Evolutionary conservation across 2,113 vertebrate species (phyloP), one percentile per base, ranked within the genome.

Genomic region (Lipotes vexillifer): DNA sequence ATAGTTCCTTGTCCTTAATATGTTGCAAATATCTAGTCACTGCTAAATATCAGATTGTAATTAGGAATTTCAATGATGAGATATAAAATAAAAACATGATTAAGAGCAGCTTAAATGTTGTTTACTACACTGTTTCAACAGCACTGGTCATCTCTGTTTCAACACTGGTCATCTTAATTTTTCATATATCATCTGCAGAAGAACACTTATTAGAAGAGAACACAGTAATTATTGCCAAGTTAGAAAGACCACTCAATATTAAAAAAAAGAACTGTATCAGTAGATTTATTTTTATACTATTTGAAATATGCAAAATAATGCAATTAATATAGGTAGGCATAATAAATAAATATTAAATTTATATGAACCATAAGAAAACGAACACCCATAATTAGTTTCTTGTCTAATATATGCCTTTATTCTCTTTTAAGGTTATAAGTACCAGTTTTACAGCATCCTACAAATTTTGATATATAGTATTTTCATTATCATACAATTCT

Each of bases 151-250:
- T 52, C 52, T 21, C 41, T 0, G 0, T 61, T 92, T 92, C 72
- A 92, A 77, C 31, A 80, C 33, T 68, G 65, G 87, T 15, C 83
- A 92, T 44, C 27, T 97, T 98, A 97, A 90, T 71, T 46, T 93
- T 97, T 0, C 0, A 72, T 44, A 38, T 21, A 4, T 83, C 81
- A 92, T 93, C 94, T 96, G 89, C 57, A 84, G 77, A 92, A 68
- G 38, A 95, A 77, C 38, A 93, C 66, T 93, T 97, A 36, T 92
- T 82, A 61, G 94, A 93, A 93, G 68, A 83, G 29, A 96, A 83
- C n/a, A 87, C 2, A 94, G 81, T 86, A 95, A 96, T 92, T 96
- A 98, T 75, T 90, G 92, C 57, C 94, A 95, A 96, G 96, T 36
- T 0, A 86, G 87, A 65, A 93, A 97, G 69, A 46, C 96, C 84